These are phyloP conservation scores for Gobius niger DNA, from an alignment of 2,113 vertebrate species.

Conservation along the genomic window DNA sequence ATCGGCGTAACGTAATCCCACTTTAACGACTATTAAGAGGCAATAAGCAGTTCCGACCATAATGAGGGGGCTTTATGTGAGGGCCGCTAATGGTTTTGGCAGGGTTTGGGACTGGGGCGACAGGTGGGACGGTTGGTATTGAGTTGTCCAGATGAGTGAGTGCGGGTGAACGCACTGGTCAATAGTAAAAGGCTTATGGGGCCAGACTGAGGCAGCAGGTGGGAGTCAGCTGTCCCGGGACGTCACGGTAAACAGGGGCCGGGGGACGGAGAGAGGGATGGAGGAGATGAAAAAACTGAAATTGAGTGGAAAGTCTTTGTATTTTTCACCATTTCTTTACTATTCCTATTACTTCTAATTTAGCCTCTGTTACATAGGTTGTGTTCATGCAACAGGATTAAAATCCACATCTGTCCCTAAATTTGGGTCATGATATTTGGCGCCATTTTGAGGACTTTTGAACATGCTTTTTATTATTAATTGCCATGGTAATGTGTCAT, in stretches of 20 bases:
- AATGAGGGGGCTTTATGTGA: constrained; percentile 41
- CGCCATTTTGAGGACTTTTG: too few species aligned
- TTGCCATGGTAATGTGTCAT: too few species aligned
- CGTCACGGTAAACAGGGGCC: constrained; percentile 66
- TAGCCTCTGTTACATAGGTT: too few species aligned
- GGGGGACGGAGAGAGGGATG: constrained; percentile 44
- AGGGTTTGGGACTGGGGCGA: constrained; percentile 38
- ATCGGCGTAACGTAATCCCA: constrained; percentile 38
- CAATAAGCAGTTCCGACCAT: constrained; percentile 26
- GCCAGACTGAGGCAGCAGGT: constrained; percentile 73
- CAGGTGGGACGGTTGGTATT: constrained; percentile 74
- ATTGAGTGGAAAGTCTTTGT: background rate
- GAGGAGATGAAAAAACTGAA: constrained; percentile 57
- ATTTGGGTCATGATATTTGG: too few species aligned
- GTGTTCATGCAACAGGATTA: too few species aligned
- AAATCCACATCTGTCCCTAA: too few species aligned
- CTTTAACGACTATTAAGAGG: constrained; percentile 35
- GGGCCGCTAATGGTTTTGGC: constrained; percentile 35
- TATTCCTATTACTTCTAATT: background rate
- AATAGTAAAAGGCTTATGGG: constrained; percentile 42
- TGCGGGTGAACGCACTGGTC: constrained; percentile 35
- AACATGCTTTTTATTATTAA: too few species aligned
- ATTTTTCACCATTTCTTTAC: background rate
- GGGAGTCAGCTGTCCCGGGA: constrained; percentile 77
- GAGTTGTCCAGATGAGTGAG: constrained; percentile 55